A percentile compares a stretch with the other conserved stretches of the same genome.
phyloP scores from a whole-genome alignment of 2,888 invertebrate species.

The Anthophora plumipes region DNA sequence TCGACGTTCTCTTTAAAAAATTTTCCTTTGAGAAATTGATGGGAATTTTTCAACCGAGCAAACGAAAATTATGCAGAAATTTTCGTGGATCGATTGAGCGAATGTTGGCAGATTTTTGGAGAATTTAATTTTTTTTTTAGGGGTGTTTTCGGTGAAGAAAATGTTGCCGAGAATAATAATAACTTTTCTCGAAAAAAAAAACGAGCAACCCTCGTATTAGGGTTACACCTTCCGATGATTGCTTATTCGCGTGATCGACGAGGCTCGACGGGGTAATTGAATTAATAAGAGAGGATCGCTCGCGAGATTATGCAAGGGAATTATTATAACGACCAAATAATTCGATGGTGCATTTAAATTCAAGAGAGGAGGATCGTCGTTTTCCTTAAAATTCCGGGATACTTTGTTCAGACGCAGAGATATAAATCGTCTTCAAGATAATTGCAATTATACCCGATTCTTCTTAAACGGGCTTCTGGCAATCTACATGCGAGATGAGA shows the following conservation, averaged over 20 bases:
- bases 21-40: too few species aligned
- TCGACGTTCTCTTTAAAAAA: too few species aligned
- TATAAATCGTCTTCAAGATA: not conserved
- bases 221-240: constrained; percentile 45
- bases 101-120: not conserved
- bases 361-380: not conserved
- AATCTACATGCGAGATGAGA: constrained; percentile 20
- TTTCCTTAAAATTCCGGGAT: not conserved
- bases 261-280: constrained; percentile 36
- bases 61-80: not conserved
- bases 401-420: not conserved
- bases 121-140: not conserved
- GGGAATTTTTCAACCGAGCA: too few species aligned
- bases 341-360: constrained; percentile 15
- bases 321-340: constrained; percentile 17
- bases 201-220: constrained; percentile 39
- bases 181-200: constrained; percentile 43
- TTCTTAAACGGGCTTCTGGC: not conserved
- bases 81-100: too few species aligned
- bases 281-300: constrained; percentile 37
- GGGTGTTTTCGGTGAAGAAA: constrained; percentile 2
- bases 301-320: constrained; percentile 25
- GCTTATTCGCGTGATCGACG: constrained; percentile 44
- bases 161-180: constrained; percentile 27
- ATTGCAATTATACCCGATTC: constrained; percentile 17